Base-by-base conservation (phyloP, 2,888 invertebrate species). In the Shargacucullia verbasci region DNA sequence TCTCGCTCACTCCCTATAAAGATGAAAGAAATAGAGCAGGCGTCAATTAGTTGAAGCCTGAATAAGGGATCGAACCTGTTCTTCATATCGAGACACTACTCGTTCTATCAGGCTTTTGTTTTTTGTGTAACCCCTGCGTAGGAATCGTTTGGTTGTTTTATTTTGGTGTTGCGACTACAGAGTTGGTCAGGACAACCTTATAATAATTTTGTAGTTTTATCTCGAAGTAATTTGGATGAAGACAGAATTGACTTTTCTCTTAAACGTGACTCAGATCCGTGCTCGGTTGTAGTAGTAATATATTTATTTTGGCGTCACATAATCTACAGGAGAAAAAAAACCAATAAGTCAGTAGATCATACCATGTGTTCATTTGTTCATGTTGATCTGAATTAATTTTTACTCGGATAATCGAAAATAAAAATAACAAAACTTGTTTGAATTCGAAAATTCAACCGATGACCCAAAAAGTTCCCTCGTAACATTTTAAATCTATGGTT, bases 41-140 rank as follows among this genome's bases (percentile, higher is more conserved):
- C 67, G 75, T 81, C 74, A 74, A 78, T 75, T 73, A 70, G 71
- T 70, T 60, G 70, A 70, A 68, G 74, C 61, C 68, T 70, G 71
- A 72, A 76, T 76, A 76, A 73, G 71, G 78, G 73, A 72, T 73
- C 70, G 79, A 87, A 88, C 88, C 86, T 80, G 87, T 87, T 86
- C 79, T 77, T 76, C 73, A 73, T 73, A 74, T 80, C 70, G 73
- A 75, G 62, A 73, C 50, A 59, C 56, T 58, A 68, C 63, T 49
- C 48, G 57, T 50, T 61, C 62, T 59, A 64, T 80, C 69, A 63
- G 72, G 75, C 80, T 79, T 81, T 82, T 78, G 68, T 78, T 85
- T 86, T 86, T 86, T 84, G 76, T 83, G 35, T 57, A 48, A 59
- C 37, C 43, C 70, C 62, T 49, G 57, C 59, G 73, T 72, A 70